Base-by-base conservation (phyloP, 2,113 vertebrate genomes). In the Actenoides hombroni region DNA sequence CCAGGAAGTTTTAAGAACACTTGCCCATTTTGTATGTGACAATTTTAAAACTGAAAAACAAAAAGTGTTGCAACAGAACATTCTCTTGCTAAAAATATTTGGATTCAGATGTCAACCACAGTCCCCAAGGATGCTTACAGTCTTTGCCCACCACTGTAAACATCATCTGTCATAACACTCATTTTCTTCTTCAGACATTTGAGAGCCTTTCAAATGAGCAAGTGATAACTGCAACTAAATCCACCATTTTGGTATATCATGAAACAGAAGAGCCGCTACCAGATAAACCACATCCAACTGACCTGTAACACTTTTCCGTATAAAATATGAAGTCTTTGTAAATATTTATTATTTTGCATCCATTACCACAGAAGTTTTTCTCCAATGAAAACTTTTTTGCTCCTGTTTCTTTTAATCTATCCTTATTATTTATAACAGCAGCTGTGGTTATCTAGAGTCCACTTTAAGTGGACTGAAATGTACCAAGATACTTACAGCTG, bases 101-200 rank as follows among this genome's bases (percentile, higher is more conserved):
- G 53, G 31, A 88, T 84, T 56, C 35, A 53, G n/a, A 60, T 2
- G 76, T 31, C 73, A 83, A 81, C 12, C 42, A 31, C 13, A 76
- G 18, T 33, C 14, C 19, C 57, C 28, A 39, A 29, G 21, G 68
- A 64, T 0, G 1, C 26, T 63, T 35, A 37, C 14, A 75, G 48
- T 64, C 37, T 88, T 83, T 68, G 37, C 31, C 56, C 46, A 78
- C 48, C 51, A 68, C 19, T 64, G 29, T n/a, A 60, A 93, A 67
- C 31, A n/a, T n/a, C 18, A 28, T 10, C 56, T 59, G 37, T 42
- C 6, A 0, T 5, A 69, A 35, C 5, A 48, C 7, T 31, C 15
- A 2, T 35, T 64, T 82, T 59, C 53, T 81, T 73, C 63, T 59
- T 86, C 69, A 84, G 18, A 44, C 37, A 40, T 79, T n/a, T 1